phyloP scores from a whole-genome alignment of 2,888 invertebrate species.

The Aelia acuminata region DNA sequence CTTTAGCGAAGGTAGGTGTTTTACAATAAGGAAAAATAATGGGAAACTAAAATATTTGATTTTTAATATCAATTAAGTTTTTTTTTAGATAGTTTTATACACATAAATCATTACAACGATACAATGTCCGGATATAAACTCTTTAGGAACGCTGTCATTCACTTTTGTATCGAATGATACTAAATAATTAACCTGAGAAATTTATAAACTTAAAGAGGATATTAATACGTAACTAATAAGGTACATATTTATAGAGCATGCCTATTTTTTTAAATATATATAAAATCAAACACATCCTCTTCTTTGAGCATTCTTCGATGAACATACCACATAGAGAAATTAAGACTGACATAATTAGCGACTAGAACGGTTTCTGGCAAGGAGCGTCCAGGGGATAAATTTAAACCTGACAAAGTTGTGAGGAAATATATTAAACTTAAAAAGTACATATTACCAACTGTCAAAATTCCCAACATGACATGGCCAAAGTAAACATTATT shows the following conservation, averaged over 20 bases:
- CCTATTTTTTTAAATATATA: not conserved
- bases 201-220: too few relatives aligned
- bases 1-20: too few relatives aligned
- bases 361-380: not conserved
- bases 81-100: too few relatives aligned
- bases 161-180: too few relatives aligned
- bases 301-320: not conserved
- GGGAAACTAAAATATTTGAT: too few relatives aligned
- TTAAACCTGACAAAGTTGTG: not conserved
- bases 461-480: not conserved
- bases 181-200: too few relatives aligned
- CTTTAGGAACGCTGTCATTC: too few relatives aligned
- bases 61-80: too few relatives aligned
- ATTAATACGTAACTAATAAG: too few relatives aligned
- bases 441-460: conserved; percentile 2
- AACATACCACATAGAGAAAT: not conserved
- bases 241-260: not conserved
- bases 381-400: not conserved
- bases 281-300: not conserved
- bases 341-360: conserved; percentile 37
- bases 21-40: too few relatives aligned
- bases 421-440: conserved; percentile 7
- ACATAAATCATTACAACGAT: too few relatives aligned
- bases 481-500: conserved; percentile 7
- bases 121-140: too few relatives aligned